A percentile compares a stretch with the other conserved stretches of the same genome.
phyloP scores from a whole-genome alignment of 2,888 invertebrate species.

The Eumacrocentrus americanus region DNA sequence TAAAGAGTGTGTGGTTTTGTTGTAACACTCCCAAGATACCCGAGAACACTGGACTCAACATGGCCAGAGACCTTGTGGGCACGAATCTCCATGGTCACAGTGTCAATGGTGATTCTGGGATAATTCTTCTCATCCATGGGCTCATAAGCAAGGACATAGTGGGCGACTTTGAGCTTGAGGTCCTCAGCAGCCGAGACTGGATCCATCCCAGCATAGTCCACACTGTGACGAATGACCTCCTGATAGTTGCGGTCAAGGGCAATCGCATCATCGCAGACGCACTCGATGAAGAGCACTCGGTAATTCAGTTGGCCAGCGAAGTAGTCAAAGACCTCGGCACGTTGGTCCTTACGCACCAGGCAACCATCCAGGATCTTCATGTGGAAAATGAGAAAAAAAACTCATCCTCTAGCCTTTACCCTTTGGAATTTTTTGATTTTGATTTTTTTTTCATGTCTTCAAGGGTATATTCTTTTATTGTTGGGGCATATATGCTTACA shows the following conservation, averaged over 20 bases:
- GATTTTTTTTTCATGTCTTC: not conserved
- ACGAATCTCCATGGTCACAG: conserved; percentile 68
- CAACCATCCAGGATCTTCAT: conserved; percentile 89
- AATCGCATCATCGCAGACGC: conserved; percentile 81
- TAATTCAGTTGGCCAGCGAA: conserved; percentile 76
- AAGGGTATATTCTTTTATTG: not conserved
- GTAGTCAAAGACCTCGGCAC: conserved; percentile 77
- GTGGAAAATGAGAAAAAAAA: conserved; percentile 14
- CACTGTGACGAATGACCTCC: conserved; percentile 84
- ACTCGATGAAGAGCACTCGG: conserved; percentile 90
- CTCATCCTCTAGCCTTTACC: no score
- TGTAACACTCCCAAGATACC: conserved; percentile 86
- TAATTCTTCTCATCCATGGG: conserved; percentile 70
- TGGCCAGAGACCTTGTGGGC: conserved; percentile 78
- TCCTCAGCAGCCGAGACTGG: conserved; percentile 80
- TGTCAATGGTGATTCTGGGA: conserved; percentile 56
- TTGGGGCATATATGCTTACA: conserved; percentile 64
- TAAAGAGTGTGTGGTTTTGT: conserved; percentile 85
- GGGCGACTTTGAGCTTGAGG: conserved; percentile 80
- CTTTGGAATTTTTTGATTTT: not conserved
- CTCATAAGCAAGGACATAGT: conserved; percentile 83
- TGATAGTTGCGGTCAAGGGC: conserved; percentile 76
- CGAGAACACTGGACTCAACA: conserved; percentile 83
- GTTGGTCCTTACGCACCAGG: conserved; percentile 82
- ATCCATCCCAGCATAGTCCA: conserved; percentile 84